Evolutionary conservation across 2,113 vertebrate genomes (phyloP).

Genomic region (Ailuropoda melanoleuca): DNA sequence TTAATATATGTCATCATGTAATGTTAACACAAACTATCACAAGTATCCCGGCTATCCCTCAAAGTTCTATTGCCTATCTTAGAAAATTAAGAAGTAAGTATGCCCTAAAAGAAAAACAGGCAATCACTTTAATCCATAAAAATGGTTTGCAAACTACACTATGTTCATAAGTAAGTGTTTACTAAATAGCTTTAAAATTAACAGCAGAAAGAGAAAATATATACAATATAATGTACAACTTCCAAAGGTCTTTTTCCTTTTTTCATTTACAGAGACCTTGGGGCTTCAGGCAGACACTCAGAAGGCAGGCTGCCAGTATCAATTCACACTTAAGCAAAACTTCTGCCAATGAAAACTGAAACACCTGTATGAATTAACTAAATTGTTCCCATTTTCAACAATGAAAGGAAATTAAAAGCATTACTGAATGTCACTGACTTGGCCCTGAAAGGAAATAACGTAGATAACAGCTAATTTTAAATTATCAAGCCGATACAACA

Average conservation of each 20-base stretch:
- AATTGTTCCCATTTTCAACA: conserved; percentile 73
- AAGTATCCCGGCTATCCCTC: not conserved
- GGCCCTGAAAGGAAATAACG: conserved; percentile 71
- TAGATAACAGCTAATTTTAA: conserved; percentile 74
- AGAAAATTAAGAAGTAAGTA: not conserved
- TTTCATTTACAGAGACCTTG: not conserved
- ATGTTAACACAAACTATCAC: not conserved
- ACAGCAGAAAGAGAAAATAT: conserved; percentile 43
- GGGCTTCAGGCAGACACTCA: not conserved
- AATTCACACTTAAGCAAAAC: conserved; percentile 63
- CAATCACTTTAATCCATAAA: conserved; percentile 3
- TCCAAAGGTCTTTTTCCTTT: conserved; percentile 37
- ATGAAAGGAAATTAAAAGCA: conserved; percentile 78
- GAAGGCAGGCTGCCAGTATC: conserved; percentile 59
- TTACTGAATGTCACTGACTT: conserved; percentile 63
- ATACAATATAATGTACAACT: conserved; percentile 19
- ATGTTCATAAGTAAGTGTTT: not conserved
- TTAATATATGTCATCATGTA: not conserved
- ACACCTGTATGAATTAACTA: conserved; percentile 74
- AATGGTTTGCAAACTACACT: not conserved
- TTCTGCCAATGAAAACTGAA: conserved; percentile 75
- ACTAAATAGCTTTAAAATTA: conserved; percentile 10
- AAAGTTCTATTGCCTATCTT: not conserved
- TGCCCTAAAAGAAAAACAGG: not conserved
- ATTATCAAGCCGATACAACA: conserved; percentile 15